These are phyloP conservation scores for Pentalonia nigronervosa DNA, from an alignment of 1,140 invertebrate species.

Conservation along the genomic window DNA sequence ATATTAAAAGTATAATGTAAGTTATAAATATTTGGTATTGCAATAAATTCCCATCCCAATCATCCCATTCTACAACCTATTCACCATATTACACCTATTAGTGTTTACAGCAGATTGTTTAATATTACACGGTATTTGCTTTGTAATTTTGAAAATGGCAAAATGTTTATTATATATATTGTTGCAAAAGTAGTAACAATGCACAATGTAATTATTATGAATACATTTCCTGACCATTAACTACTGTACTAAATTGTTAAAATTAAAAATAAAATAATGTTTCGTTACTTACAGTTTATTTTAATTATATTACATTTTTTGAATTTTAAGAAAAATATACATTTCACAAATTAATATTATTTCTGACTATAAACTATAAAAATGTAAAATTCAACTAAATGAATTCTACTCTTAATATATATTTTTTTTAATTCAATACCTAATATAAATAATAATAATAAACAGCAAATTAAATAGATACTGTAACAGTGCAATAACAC, in stretches of 20 bases:
- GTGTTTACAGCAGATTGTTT: neutral
- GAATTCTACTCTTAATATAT: neutral
- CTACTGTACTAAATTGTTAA: neutral
- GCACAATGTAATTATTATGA: neutral
- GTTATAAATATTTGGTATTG: neutral
- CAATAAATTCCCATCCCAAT: neutral
- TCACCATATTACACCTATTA: neutral
- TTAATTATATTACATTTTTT: neutral
- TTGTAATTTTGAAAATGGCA: neutral
- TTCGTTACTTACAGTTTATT: neutral
- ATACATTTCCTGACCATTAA: slow-evolving; percentile 11
- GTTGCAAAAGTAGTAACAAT: slow-evolving; percentile 5
- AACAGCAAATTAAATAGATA: too few species aligned
- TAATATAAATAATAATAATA: neutral
- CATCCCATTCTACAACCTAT: neutral
- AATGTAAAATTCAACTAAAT: too few species aligned
- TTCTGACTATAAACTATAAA: too few species aligned
- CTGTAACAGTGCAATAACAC: too few species aligned
- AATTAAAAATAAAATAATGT: slow-evolving; percentile 6
- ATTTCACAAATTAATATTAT: too few species aligned
- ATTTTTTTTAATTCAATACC: too few species aligned
- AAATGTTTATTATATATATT: neutral
- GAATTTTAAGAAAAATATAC: neutral
- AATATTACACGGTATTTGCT: neutral
- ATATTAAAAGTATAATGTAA: neutral